phyloP scores from a whole-genome alignment of 2,888 invertebrate species.

The Brenthis ino region DNA sequence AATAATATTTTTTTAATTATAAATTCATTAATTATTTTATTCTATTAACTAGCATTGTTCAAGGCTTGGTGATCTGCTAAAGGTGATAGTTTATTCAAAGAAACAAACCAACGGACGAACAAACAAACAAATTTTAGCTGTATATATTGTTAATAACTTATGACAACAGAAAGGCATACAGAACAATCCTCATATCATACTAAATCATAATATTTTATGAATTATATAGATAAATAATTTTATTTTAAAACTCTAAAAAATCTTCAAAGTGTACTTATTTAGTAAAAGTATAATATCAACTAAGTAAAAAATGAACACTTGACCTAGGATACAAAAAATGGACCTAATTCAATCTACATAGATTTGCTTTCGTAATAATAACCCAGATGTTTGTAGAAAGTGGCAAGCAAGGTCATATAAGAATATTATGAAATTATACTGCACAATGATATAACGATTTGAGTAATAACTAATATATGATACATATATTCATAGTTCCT shows the following conservation, averaged over 20 bases:
- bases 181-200: too few species aligned
- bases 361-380: constrained; percentile 44
- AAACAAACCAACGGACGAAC: too few species aligned
- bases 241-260: constrained; percentile 3
- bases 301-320: constrained; percentile 9
- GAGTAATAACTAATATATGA: neutral
- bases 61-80: too few species aligned
- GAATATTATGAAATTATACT: constrained; percentile 25
- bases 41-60: too few species aligned
- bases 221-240: too few species aligned
- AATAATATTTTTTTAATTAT: too few species aligned
- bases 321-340: constrained; percentile 36
- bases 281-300: constrained; percentile 7
- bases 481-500: neutral
- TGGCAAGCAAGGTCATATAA: constrained; percentile 47
- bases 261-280: neutral
- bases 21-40: too few species aligned
- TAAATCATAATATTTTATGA: too few species aligned
- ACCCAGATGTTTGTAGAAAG: constrained; percentile 56
- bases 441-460: constrained; percentile 9
- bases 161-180: too few species aligned
- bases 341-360: constrained; percentile 32
- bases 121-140: too few species aligned
- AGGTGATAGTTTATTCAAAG: too few species aligned
- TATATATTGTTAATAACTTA: too few species aligned